Conservation (phyloP, 2,113 vertebrate species). For the Cacatua alba region DNA sequence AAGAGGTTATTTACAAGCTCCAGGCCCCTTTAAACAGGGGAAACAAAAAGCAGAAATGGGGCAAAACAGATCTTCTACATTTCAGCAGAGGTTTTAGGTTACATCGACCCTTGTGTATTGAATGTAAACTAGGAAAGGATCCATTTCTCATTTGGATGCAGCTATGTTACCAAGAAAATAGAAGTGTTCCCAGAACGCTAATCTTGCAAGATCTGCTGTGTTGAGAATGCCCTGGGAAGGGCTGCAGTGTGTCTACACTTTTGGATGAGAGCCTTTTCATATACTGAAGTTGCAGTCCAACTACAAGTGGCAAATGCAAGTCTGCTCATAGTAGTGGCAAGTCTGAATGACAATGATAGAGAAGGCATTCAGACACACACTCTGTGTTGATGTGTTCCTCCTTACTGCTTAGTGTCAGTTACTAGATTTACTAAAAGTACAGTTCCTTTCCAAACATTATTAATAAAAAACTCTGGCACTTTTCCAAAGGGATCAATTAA, state of each 20-base stretch:
- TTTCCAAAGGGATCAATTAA: not conserved
- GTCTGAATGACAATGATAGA: not conserved
- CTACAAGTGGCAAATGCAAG: not conserved
- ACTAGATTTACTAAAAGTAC: not conserved
- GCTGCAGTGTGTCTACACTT: not conserved
- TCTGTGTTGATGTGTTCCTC: not conserved
- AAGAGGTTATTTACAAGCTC: not conserved
- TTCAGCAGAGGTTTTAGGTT: not conserved
- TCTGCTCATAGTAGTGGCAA: not conserved
- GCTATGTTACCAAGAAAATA: not conserved
- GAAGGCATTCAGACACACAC: not conserved
- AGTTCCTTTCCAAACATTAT: not conserved
- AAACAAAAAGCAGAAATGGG: not conserved
- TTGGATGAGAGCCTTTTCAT: not conserved
- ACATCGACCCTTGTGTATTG: not conserved
- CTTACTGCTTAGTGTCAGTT: not conserved
- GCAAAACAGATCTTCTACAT: not conserved
- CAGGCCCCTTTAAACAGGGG: not conserved
- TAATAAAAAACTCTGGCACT: not conserved
- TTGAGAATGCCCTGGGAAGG: not conserved
- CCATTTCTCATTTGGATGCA: not conserved
- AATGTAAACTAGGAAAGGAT: not conserved
- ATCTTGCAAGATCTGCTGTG: not conserved
- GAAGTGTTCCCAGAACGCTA: not conserved
- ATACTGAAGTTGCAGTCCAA: not conserved